Base-by-base conservation (phyloP, 1,140 invertebrate genomes). In the Vanessa atalanta region DNA sequence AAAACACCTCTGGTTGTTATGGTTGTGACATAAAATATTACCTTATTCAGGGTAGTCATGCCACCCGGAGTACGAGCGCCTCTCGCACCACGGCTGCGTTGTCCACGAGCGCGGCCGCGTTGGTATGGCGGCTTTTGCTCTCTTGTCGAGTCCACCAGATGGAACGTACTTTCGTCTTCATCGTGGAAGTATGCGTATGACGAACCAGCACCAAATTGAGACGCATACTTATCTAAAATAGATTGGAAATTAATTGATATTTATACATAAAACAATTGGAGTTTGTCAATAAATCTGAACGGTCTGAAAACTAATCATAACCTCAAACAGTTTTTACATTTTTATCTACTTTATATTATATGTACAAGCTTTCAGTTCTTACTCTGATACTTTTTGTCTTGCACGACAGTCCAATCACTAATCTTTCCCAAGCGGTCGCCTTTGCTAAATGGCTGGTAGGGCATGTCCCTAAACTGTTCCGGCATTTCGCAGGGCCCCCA, bases 111-210 rank as follows among this genome's bases (percentile, higher is more conserved):
- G 51, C 97, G 94, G 8, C 97, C 97, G 55, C 98, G 95, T 87
- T 98, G 97, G 88, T 98, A 98, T 8, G 97, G 96, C 5, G 97
- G 97, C 83, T 98, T 97, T 82, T 98, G 97, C 5, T 97, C 95
- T 48, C 97, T 95, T 3, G 98, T 97, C 0, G 98, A 99, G 87
- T 99, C 98, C 78, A 99, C 98, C 90, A 99, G 93, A 87, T 99
- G 98, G 94, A 99, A 99, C n/a, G 97, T 98, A 74, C 97, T 98
- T 91, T 99, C 98, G 93, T 99, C 98, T 88, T 99, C 98, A 84
- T 99, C 98, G 87, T 99, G 98, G 88, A 97, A 99, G 85, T 99
- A 99, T 1, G 98, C 97, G 94, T 99, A 99, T 83, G 99, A 98
- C 86, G 96, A 98, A 47, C 97, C 97, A 75, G 97, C 96, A 47